Percentiles rank a stretch among this genome's conserved stretches.
Evolutionary conservation across 2,113 vertebrate species (phyloP).

Genomic region (Aptenodytes patagonicus): DNA sequence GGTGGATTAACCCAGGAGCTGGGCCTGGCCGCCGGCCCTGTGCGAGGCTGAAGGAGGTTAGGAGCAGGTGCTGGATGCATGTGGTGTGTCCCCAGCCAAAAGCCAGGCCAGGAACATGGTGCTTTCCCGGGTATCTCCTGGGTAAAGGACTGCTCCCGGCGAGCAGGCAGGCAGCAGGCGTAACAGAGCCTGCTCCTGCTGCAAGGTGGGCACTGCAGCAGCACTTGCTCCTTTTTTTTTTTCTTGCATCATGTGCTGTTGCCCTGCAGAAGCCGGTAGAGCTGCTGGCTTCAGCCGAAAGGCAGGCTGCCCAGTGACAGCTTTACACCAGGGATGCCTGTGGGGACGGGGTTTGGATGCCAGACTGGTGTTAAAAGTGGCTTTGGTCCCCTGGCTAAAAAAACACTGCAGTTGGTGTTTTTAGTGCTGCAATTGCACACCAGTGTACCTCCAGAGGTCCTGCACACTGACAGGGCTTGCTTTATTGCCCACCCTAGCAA

Average conservation of each 20-base stretch:
- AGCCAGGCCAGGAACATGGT: background rate
- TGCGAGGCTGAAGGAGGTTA: rapidly evolving
- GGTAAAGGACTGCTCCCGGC: background rate
- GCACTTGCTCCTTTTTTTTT: background rate
- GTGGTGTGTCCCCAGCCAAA: background rate
- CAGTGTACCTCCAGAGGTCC: background rate
- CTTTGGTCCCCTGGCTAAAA: background rate
- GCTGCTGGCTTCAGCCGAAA: background rate
- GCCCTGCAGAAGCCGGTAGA: background rate
- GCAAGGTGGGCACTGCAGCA: background rate
- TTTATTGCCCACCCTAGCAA: background rate
- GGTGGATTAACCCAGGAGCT: background rate
- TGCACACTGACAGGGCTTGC: background rate
- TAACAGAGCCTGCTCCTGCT: background rate
- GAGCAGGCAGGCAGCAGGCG: background rate
- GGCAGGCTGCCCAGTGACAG: background rate
- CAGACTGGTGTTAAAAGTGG: background rate
- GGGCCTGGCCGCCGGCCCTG: background rate
- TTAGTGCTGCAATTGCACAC: background rate
- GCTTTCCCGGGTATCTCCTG: background rate
- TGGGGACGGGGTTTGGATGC: background rate
- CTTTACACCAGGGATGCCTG: background rate
- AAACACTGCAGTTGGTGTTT: background rate
- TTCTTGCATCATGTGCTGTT: background rate
- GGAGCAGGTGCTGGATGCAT: background rate